Conservation (phyloP, 2,888 invertebrate genomes). For the Crioceris asparagi region DNA sequence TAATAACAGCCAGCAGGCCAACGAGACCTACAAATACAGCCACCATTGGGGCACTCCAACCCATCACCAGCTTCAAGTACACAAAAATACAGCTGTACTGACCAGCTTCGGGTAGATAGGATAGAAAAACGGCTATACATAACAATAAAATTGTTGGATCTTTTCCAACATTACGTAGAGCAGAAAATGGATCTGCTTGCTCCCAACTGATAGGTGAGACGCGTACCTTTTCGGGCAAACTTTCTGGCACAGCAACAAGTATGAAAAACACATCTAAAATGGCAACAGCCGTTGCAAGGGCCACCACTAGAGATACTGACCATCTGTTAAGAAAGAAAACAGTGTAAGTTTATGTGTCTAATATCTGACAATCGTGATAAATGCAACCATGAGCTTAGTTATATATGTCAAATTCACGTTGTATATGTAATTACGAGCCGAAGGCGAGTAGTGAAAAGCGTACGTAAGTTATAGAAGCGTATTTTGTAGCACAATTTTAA, state of each 20-base stretch:
- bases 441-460: too few relatives aligned
- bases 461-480: too few relatives aligned
- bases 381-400: too few relatives aligned
- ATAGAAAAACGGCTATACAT: conserved; percentile 94
- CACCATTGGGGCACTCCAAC: conserved; percentile 89
- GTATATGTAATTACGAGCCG: too few relatives aligned
- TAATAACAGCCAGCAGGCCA: conserved; percentile 89
- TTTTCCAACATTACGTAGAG: conserved; percentile 83
- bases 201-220: conserved; percentile 92
- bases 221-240: conserved; percentile 78
- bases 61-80: conserved; percentile 92
- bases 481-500: too few relatives aligned
- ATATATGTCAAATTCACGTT: too few relatives aligned
- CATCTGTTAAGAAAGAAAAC: conserved; percentile 34
- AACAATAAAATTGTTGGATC: conserved; percentile 94
- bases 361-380: too few relatives aligned
- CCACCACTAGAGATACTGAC: conserved; percentile 73
- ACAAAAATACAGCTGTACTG: conserved; percentile 99
- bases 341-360: neutral
- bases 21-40: conserved; percentile 96
- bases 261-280: conserved; percentile 97
- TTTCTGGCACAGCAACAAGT: conserved; percentile 95
- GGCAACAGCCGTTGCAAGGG: conserved; percentile 90
- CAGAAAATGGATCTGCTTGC: conserved; percentile 95
- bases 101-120: conserved; percentile 95